Base-by-base conservation (phyloP, 2,888 invertebrate species). In the Anticlea derivata region DNA sequence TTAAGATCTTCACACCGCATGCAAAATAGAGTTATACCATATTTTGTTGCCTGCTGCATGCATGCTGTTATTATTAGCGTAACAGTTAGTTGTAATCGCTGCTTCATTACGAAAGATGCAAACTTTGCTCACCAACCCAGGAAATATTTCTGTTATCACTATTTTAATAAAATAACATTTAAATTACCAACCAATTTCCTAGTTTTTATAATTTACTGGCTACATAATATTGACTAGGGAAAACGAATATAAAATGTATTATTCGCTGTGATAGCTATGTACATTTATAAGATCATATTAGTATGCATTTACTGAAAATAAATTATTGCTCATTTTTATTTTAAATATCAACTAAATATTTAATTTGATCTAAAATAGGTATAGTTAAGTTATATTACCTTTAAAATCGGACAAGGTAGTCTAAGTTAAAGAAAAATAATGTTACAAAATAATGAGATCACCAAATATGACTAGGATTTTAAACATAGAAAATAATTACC, bases 81-180 rank as follows among this genome's bases (percentile, higher is more conserved):
- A 4, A 17, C 13, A n/a, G 31, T 13, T 31, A 31, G 31, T n/a
- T 17, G 23, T 7, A 23, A 6, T 23, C 1, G 5, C 4, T 4
- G 4, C 17, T 17, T 17, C 2, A 17, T 3, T 17, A 17, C 17
- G 2, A 17, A 17, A 3, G 17, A 2, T 17, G 17, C 17, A 17
- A 23, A 31, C 4, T 17, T 17, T 17, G 17, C 17, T 3, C 4
- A 17, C 13, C 22, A n/a, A 4, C 30, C 22, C 17, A 17, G 4
- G 4, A 6, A 29, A 24, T 23, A 8, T 23, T 40, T n/a, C 12
- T 5, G 24, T 34, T 38, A n/a, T n/a, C n/a, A 41, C 34, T 38
- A 43, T 38, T 35, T 50, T 39, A 44, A 39, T 44, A 44, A 29
- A 27, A 34, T 45, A 45, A 39, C 8, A 45, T 30, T 17, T 31